Evolutionary conservation across 2,113 vertebrate genomes (phyloP).

Genomic region (Siphamia tubifer): DNA sequence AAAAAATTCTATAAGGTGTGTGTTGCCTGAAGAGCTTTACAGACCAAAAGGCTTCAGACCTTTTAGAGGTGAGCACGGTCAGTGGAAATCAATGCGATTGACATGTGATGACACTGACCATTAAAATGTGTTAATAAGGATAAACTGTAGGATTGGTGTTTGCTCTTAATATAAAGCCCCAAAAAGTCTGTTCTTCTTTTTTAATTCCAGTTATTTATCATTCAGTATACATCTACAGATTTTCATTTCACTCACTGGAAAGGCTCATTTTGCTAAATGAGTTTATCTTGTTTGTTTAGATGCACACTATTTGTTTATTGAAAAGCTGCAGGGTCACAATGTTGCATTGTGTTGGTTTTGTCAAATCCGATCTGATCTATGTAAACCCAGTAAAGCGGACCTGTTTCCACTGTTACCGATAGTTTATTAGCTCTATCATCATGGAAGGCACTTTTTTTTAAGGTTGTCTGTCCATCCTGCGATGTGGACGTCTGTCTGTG

Average conservation of each 20-base stretch:
- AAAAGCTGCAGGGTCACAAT: neutral
- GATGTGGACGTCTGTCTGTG: no score
- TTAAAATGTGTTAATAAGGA: slow-evolving; percentile 33
- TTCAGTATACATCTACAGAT: neutral
- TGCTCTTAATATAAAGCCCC: neutral
- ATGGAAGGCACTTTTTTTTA: no score
- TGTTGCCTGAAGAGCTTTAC: neutral
- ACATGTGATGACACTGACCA: slow-evolving; percentile 22
- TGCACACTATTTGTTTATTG: slow-evolving; percentile 8
- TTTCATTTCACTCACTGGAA: slow-evolving; percentile 15
- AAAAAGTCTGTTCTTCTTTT: no score
- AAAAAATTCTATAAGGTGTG: neutral
- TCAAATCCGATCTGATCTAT: neutral
- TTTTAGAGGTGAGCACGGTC: slow-evolving; percentile 18
- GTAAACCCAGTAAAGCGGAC: neutral
- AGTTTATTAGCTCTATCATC: slow-evolving; percentile 2
- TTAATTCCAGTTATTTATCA: no score
- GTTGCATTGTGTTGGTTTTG: neutral
- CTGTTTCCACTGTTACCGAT: neutral
- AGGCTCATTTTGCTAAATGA: slow-evolving; percentile 38
- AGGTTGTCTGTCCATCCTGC: no score
- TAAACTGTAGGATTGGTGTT: neutral
- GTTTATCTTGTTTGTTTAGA: slow-evolving; percentile 59
- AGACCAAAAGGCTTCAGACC: neutral
- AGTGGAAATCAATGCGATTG: slow-evolving; percentile 24